Evolutionary conservation across 2,888 invertebrate species (phyloP).

Genomic region (Dolomedes plantarius): DNA sequence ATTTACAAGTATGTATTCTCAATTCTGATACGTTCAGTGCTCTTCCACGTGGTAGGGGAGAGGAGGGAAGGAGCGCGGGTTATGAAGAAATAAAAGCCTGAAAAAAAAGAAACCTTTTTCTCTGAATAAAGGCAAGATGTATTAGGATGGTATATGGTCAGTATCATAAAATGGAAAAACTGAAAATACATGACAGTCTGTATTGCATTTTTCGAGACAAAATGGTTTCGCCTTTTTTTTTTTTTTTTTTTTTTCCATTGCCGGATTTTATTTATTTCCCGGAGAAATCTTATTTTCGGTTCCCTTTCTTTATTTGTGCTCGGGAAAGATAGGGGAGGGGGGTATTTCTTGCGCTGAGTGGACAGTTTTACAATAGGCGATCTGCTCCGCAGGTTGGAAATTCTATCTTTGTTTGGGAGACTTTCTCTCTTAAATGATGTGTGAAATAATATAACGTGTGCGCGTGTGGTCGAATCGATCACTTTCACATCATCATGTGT

Average conservation of each 20-base stretch:
- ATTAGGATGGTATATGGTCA: slow-evolving; percentile 62
- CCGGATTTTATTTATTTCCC: slow-evolving; percentile 17
- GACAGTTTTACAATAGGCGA: not conserved
- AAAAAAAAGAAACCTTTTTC: not conserved
- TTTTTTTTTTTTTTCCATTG: slow-evolving; percentile 19
- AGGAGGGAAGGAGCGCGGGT: not conserved
- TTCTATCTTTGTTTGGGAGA: not conserved
- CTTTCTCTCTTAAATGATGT: too few species aligned
- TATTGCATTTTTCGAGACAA: slow-evolving; percentile 67
- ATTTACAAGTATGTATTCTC: not conserved
- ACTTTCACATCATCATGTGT: too few species aligned
- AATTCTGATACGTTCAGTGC: not conserved
- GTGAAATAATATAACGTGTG: too few species aligned
- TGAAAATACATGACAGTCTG: slow-evolving; percentile 70
- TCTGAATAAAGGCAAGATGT: slow-evolving; percentile 54
- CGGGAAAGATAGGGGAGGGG: too few species aligned
- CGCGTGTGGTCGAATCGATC: too few species aligned
- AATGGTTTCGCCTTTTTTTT: slow-evolving; percentile 51
- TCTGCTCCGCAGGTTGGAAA: not conserved
- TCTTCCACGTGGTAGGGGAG: not conserved
- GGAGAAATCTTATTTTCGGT: slow-evolving; percentile 39
- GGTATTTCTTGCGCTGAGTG: not conserved
- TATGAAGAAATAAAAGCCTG: not conserved
- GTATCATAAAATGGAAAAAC: slow-evolving; percentile 71
- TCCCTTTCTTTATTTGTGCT: slow-evolving; percentile 16